These are phyloP conservation scores for Mechanitis messenoides DNA, from an alignment of 2,888 invertebrate species.

Conservation along the genomic window DNA sequence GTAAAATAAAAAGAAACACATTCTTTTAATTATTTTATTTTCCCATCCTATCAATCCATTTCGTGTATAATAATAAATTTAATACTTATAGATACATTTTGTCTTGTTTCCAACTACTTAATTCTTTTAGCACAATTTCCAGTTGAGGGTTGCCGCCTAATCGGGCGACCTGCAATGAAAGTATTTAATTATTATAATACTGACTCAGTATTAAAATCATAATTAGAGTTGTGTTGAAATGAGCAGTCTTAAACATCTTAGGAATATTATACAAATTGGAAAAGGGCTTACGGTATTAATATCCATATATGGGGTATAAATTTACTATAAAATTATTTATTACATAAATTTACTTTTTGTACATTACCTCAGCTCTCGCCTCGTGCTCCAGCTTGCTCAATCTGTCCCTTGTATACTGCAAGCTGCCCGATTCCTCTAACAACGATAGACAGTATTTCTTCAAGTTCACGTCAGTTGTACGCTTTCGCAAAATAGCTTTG, in stretches of 20 bases:
- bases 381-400: constrained; percentile 17
- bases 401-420: constrained; percentile 23
- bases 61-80: too few species aligned
- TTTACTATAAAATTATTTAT: too few species aligned
- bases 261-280: too few species aligned
- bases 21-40: too few species aligned
- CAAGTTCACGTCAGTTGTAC: constrained; percentile 19
- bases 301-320: too few species aligned
- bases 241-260: too few species aligned
- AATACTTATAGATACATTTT: background rate
- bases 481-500: constrained; percentile 25
- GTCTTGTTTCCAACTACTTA: constrained; percentile 5
- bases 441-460: constrained; percentile 24
- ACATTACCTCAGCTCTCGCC: constrained; percentile 18
- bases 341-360: too few species aligned
- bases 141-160: background rate
- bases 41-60: too few species aligned
- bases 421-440: constrained; percentile 23
- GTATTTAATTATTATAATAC: background rate
- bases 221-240: too few species aligned
- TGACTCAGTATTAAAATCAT: too few species aligned
- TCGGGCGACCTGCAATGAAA: background rate
- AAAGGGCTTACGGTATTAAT: too few species aligned
- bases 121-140: background rate
- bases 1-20: too few species aligned